A percentile compares a stretch with the other conserved stretches of the same genome.
These are phyloP conservation scores for Tinea pellionella DNA, from an alignment of 2,888 invertebrate genomes.

Conservation along the genomic window DNA sequence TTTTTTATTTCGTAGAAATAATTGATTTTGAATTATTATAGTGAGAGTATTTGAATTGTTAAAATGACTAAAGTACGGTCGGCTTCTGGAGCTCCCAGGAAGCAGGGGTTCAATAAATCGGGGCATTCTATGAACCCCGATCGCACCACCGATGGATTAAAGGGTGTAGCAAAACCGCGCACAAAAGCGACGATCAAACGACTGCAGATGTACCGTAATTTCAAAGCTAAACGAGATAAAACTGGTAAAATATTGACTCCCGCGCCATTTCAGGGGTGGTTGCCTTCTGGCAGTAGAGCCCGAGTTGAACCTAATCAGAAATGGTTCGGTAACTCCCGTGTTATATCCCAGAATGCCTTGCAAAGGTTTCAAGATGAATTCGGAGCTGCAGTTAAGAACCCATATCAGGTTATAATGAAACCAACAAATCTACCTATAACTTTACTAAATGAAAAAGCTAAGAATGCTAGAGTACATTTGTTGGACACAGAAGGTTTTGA, in stretches of 20 bases:
- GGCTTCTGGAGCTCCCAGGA: slow-evolving; percentile 79
- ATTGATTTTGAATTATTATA: neutral
- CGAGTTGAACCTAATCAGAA: slow-evolving; percentile 97
- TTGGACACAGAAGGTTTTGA: slow-evolving; percentile 96
- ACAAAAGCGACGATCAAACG: slow-evolving; percentile 95
- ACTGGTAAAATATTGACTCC: slow-evolving; percentile 91
- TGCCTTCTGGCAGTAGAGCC: slow-evolving; percentile 90
- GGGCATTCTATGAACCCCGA: slow-evolving; percentile 97
- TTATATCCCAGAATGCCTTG: slow-evolving; percentile 90
- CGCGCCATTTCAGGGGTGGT: slow-evolving; percentile 95
- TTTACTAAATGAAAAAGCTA: slow-evolving; percentile 90
- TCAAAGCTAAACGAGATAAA: slow-evolving; percentile 92
- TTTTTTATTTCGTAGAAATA: neutral
- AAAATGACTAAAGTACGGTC: slow-evolving; percentile 84
- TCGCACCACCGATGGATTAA: slow-evolving; percentile 79
- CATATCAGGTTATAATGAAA: slow-evolving; percentile 97
- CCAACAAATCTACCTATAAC: slow-evolving; percentile 95
- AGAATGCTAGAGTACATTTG: slow-evolving; percentile 92
- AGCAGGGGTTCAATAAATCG: slow-evolving; percentile 86
- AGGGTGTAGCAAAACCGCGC: slow-evolving; percentile 86
- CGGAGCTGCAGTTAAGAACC: slow-evolving; percentile 93
- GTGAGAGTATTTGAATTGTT: no score
- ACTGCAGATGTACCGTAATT: slow-evolving; percentile 98
- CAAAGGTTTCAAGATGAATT: slow-evolving; percentile 95
- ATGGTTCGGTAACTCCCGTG: slow-evolving; percentile 99